Evolutionary conservation across 1,140 invertebrate genomes (phyloP).

Genomic region (Cotesia chilonis): DNA sequence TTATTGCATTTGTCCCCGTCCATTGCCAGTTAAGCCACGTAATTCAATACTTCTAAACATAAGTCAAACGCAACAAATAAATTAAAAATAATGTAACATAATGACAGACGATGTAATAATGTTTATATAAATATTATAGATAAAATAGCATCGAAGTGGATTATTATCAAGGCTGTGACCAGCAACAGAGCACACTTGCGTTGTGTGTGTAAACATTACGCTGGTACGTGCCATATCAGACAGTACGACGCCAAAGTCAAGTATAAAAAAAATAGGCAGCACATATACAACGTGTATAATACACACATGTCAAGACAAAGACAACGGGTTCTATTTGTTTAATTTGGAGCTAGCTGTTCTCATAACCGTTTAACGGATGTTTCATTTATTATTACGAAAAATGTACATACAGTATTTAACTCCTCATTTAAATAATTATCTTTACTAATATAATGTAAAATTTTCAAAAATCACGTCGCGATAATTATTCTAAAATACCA

Average conservation of each 20-base stretch:
- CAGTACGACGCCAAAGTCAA: constrained; percentile 10
- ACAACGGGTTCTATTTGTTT: constrained; percentile 1
- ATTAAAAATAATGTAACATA: constrained; percentile 3
- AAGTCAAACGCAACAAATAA: constrained; percentile 11
- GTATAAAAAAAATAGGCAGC: not conserved
- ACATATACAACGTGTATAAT: constrained; percentile 1
- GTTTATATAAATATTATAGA: no score
- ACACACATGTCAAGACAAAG: not conserved
- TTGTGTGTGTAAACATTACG: constrained; percentile 9
- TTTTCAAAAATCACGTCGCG: no score
- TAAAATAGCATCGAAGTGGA: not conserved
- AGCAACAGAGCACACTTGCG: constrained; percentile 4
- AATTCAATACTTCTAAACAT: constrained; percentile 40
- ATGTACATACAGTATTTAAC: no score
- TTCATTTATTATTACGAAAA: no score
- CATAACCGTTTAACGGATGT: no score
- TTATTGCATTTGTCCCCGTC: constrained; percentile 51
- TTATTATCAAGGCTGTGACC: not conserved
- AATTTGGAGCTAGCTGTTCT: no score
- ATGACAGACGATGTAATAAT: not conserved
- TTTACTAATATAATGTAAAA: no score
- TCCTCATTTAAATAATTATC: no score
- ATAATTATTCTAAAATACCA: no score
- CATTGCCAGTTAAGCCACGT: constrained; percentile 54
- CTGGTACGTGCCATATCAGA: constrained; percentile 14